These are phyloP conservation scores for Temnothorax curvispinosus DNA, from an alignment of 1,140 invertebrate genomes.

Conservation along the genomic window DNA sequence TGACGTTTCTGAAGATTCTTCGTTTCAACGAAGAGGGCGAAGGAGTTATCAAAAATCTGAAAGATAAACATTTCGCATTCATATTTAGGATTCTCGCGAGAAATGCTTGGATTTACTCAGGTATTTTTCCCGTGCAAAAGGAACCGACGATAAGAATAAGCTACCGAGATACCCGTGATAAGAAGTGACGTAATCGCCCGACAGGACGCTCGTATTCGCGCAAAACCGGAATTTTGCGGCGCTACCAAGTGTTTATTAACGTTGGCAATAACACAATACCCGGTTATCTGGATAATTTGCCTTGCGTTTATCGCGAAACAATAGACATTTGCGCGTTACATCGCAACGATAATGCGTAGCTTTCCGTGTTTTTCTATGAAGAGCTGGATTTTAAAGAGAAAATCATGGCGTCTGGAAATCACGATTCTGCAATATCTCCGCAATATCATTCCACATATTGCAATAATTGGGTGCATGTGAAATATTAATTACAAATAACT, in stretches of 20 bases:
- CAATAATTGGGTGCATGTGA: not conserved
- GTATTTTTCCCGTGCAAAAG: not conserved
- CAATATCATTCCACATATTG: not conserved
- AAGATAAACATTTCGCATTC: not conserved
- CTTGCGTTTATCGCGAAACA: constrained; percentile 38
- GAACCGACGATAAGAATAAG: constrained; percentile 38
- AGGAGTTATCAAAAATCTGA: not conserved
- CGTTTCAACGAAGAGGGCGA: not conserved
- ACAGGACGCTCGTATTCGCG: constrained; percentile 28
- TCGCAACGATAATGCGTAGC: constrained; percentile 37
- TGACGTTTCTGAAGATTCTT: not conserved
- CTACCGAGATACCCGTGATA: constrained; percentile 7
- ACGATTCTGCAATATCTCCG: not conserved
- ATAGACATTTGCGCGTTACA: constrained; percentile 39
- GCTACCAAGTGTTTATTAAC: constrained; percentile 34
- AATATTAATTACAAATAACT: not conserved
- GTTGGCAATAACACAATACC: constrained; percentile 43
- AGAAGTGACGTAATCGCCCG: constrained; percentile 42
- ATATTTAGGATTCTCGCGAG: not conserved
- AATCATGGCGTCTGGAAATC: constrained; percentile 19
- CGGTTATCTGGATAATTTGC: constrained; percentile 30
- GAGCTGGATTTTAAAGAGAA: not conserved
- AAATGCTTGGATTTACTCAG: not conserved
- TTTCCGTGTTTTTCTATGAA: constrained; percentile 15
- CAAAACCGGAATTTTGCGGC: constrained; percentile 53